Percentiles rank a stretch among this genome's conserved stretches.
Conservation (phyloP, 2,888 invertebrate species). For the Caenorhabditis uteleia region DNA sequence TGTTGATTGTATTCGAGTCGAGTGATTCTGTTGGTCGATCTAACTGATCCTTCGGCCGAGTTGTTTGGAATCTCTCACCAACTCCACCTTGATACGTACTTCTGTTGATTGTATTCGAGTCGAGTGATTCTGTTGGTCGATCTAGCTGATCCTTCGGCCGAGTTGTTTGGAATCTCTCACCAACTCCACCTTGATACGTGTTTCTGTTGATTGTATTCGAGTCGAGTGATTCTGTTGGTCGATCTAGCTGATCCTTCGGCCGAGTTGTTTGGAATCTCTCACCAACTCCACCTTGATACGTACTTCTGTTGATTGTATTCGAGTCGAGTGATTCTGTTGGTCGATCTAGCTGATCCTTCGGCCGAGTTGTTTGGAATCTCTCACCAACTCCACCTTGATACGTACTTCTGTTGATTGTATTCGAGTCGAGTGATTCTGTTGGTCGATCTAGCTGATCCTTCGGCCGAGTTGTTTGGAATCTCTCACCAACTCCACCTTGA, state of each 20-base stretch:
- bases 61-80: constrained; percentile 5
- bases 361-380: constrained; percentile 4
- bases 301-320: constrained; percentile 7
- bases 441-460: constrained; percentile 7
- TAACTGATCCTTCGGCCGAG: constrained; percentile 4
- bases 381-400: constrained; percentile 12
- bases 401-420: constrained; percentile 10
- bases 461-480: constrained; percentile 4
- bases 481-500: constrained; percentile 10
- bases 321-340: constrained; percentile 4
- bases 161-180: constrained; percentile 4
- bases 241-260: constrained; percentile 7
- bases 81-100: constrained; percentile 8
- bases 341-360: constrained; percentile 6
- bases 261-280: constrained; percentile 6
- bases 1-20: constrained; percentile 6
- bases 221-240: constrained; percentile 3
- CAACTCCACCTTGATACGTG: constrained; percentile 10
- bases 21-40: constrained; percentile 3
- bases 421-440: constrained; percentile 1
- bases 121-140: constrained; percentile 1
- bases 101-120: constrained; percentile 9
- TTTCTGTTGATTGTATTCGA: constrained; percentile 8
- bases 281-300: constrained; percentile 11
- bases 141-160: constrained; percentile 9